Conservation (phyloP, 2,113 vertebrate species). For the Oreochromis tanganicae region DNA sequence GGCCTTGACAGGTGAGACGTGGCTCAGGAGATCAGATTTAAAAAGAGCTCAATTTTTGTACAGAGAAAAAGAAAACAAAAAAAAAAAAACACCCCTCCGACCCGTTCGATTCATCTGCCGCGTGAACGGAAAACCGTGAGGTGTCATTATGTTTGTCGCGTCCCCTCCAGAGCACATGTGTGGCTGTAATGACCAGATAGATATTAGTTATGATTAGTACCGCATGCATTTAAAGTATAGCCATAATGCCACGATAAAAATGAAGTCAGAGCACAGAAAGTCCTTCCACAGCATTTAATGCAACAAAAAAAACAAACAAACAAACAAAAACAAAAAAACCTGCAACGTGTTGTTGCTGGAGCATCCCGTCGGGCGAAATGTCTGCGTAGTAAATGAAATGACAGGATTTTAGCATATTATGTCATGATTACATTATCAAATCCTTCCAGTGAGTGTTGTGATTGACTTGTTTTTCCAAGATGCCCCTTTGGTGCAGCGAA, state of each 20-base stretch:
- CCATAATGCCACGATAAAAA: conserved; percentile 10
- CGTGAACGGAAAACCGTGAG: neutral
- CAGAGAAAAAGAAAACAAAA: conserved; percentile 9
- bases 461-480: neutral
- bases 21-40: conserved; percentile 22
- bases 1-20: conserved; percentile 70
- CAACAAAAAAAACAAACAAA: neutral
- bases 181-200: neutral
- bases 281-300: neutral
- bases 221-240: conserved; percentile 36
- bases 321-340: neutral
- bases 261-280: conserved; percentile 6
- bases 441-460: neutral
- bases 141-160: neutral
- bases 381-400: neutral
- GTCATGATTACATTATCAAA: neutral
- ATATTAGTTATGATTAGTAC: conserved; percentile 18
- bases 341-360: neutral
- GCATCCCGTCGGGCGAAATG: neutral
- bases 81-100: neutral
- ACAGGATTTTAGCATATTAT: neutral
- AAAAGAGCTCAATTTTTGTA: conserved; percentile 48
- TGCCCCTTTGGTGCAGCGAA: neutral
- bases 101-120: conserved; percentile 11
- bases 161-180: conserved; percentile 42